Base-by-base conservation (phyloP, 2,113 vertebrate species). In the Laticauda laticaudata region DNA sequence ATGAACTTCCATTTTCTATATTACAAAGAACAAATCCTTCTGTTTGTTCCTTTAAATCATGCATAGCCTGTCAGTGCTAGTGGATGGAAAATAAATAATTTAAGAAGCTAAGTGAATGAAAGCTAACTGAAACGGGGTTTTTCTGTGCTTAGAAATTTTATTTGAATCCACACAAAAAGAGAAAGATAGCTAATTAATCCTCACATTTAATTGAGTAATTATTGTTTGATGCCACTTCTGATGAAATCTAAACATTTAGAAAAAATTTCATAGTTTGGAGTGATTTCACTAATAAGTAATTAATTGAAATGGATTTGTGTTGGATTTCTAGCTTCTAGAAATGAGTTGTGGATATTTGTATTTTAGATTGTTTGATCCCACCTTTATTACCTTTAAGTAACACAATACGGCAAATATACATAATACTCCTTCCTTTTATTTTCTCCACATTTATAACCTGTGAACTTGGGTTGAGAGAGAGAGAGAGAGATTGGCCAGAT, bases 1-100 rank as follows among this genome's bases (percentile, higher is more conserved):
- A 96, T 96, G 95, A 96, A 96, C 96, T 94, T 96, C 94, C 95
- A 94, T 96, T 95, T 93, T 91, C 89, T 94, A 94, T 93, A 95
- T 94, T n/a, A 54, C 48, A 88, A 29, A n/a, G 51, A 88, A 55
- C 11, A 34, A 94, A 92, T 96, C 92, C 85, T 96, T 96, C 94
- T 95, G 91, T 92, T 93, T 94, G 18, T 81, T 39, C n/a, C 5
- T 81, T 81, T 81, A 88, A 88, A n/a, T 88, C 51, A 54, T 34
- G 51, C 20, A 88, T n/a, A n/a, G 10, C 53, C 10, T 55, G 56
- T 89, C 88, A 89, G 23, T 12, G 54, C 20, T 56, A 3, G 34
- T 57, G 9, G 9, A 23, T 23, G 53, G n/a, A 89, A 89, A 43
- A 89, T 88, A 54, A 88, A 54, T 81, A 81, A 88, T 51, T 54